Evolutionary conservation across 1,140 invertebrate genomes (phyloP).

Genomic region (Orussus abietinus): DNA sequence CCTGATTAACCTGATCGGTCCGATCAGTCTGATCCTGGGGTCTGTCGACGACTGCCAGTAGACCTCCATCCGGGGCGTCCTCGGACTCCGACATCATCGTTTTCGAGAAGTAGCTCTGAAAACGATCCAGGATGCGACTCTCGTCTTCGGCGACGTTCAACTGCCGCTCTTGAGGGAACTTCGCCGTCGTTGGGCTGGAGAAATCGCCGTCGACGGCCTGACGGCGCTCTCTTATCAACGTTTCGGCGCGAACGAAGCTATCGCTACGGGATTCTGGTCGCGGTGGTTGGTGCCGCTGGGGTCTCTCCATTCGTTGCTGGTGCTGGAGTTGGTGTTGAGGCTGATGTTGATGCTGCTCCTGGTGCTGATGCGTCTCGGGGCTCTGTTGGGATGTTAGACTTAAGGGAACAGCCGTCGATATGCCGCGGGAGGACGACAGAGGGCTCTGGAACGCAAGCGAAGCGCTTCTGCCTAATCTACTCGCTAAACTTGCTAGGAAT

Average conservation of each 20-base stretch:
- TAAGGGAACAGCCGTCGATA: slow-evolving; percentile 31
- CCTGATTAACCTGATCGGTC: slow-evolving; percentile 1
- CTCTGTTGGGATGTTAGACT: slow-evolving; percentile 26
- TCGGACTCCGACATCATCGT: too few relatives aligned
- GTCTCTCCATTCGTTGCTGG: slow-evolving; percentile 16
- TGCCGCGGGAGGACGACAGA: slow-evolving; percentile 38
- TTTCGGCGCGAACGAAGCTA: slow-evolving; percentile 38
- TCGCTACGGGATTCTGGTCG: slow-evolving; percentile 43
- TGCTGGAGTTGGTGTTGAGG: slow-evolving; percentile 16
- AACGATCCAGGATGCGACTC: slow-evolving; percentile 23
- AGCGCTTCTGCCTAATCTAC: slow-evolving; percentile 35
- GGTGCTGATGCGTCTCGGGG: slow-evolving; percentile 23
- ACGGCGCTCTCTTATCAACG: slow-evolving; percentile 35
- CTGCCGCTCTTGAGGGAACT: too few relatives aligned
- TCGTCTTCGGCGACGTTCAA: too few relatives aligned
- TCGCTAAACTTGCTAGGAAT: slow-evolving; percentile 24
- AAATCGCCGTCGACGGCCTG: slow-evolving; percentile 13
- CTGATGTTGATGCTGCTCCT: slow-evolving; percentile 26
- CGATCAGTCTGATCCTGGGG: slow-evolving; percentile 31
- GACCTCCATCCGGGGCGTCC: slow-evolving; percentile 43
- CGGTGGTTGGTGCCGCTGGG: slow-evolving; percentile 27
- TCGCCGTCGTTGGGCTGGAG: too few relatives aligned
- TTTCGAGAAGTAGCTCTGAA: slow-evolving; percentile 1
- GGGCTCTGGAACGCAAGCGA: slow-evolving; percentile 49
- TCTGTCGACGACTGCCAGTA: slow-evolving; percentile 51